Evolutionary conservation across 2,888 invertebrate species (phyloP), one percentile per base, ranked within the genome.

Genomic region (Falcaria lacertinaria): DNA sequence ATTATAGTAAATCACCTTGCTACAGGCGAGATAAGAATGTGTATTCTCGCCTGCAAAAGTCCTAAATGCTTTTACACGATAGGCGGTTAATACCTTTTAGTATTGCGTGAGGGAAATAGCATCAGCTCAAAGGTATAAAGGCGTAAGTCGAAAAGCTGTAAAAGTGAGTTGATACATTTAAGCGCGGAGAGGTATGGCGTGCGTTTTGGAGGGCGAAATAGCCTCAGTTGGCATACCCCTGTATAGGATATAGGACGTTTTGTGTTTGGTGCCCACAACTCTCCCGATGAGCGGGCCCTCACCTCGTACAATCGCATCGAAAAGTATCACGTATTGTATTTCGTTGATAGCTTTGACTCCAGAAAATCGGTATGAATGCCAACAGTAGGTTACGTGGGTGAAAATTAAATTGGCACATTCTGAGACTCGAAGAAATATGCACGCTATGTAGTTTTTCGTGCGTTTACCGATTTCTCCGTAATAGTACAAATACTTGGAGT

Each of bases 1-100:
- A 90, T 90, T 90, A 90, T 88, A 85, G 85, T 88, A 88, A 87
- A 88, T 88, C 88, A 88, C 87, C 88, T 88, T 83, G 84, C 87
- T 83, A 87, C 80, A 80, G 82, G 78, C 83, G 68, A 88, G 89
- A 89, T 89, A 89, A 88, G 82, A 72, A 80, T 74, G 73, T 76
- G 68, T 69, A 71, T 64, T 69, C 64, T 66, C 54, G 60, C 54
- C 59, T 64, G 63, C 60, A 74, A 86, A 85, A 64, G 84, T 65
- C 77, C 69, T 77, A 82, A 77, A 74, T 69, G 72, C 68, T 64
- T 59, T 53, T 56, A 48, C 52, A 54, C 60, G 50, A 46, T 50
- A 50, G 58, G 54, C 56, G 74, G 72, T 76, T 87, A 71, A 50
- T 61, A 67, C 86, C 48, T 83, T 87, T 68, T 55, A 57, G 60